Percentiles rank a stretch among this genome's conserved stretches.
These are phyloP conservation scores for Polydrusus cervinus DNA, from an alignment of 2,888 invertebrate genomes.

Conservation along the genomic window DNA sequence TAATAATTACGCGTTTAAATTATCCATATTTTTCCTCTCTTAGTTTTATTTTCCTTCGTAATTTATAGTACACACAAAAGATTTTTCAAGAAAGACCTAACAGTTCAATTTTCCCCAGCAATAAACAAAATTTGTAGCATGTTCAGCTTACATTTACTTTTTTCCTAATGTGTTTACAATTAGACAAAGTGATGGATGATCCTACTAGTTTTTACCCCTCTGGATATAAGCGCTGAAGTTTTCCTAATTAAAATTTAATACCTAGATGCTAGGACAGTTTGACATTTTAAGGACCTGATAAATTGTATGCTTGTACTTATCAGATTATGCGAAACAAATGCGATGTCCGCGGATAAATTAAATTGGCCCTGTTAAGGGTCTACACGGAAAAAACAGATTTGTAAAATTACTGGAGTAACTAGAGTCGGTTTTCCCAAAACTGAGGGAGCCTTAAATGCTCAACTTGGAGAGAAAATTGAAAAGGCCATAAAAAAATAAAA, in stretches of 20 bases:
- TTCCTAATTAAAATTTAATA: slow-evolving; percentile 47
- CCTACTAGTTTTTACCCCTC: slow-evolving; percentile 32
- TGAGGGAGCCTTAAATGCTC: too few species aligned
- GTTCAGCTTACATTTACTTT: slow-evolving; percentile 5
- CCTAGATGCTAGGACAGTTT: slow-evolving; percentile 14
- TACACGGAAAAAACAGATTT: too few species aligned
- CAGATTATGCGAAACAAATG: background rate
- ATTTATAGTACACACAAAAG: background rate
- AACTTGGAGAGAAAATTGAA: too few species aligned
- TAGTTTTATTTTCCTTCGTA: too few species aligned
- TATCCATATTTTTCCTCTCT: too few species aligned
- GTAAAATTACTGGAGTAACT: too few species aligned
- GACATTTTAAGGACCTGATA: slow-evolving; percentile 16
- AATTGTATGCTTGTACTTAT: background rate
- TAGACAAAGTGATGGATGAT: background rate
- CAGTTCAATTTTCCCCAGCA: background rate
- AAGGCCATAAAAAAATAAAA: too few species aligned
- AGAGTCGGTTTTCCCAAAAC: too few species aligned
- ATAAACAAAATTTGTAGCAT: background rate
- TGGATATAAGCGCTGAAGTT: slow-evolving; percentile 33
- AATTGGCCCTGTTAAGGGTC: background rate
- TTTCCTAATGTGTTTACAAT: background rate
- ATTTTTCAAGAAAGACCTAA: background rate
- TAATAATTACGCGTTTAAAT: too few species aligned
- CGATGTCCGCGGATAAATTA: background rate